Percentiles rank a stretch among this genome's conserved stretches.
Evolutionary conservation across 2,797 vertebrate genomes (phyloP).

Genomic region (Knipowitschia caucasica): DNA sequence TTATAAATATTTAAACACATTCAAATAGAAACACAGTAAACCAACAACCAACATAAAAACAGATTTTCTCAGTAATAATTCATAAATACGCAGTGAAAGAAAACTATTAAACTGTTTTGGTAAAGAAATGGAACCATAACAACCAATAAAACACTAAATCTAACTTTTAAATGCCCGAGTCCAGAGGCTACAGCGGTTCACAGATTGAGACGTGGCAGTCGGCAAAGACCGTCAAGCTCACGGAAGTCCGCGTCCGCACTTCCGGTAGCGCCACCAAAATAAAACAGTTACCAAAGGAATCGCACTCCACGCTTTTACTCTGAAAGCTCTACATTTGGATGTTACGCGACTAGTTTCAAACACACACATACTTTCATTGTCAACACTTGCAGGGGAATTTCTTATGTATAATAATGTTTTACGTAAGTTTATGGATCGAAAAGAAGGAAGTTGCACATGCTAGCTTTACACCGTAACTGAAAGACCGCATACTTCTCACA

Average conservation of each 20-base stretch:
- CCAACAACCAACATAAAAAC: too few relatives aligned
- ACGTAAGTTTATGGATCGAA: neutral
- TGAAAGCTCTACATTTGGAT: slow-evolving; percentile 3
- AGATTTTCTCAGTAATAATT: too few relatives aligned
- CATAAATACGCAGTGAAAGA: too few relatives aligned
- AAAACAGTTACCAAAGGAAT: neutral
- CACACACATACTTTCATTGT: slow-evolving; percentile 24
- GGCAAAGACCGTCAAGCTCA: slow-evolving; percentile 17
- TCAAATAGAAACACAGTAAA: too few relatives aligned
- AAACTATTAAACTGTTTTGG: too few relatives aligned
- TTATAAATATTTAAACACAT: too few relatives aligned
- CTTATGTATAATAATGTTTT: slow-evolving; percentile 2
- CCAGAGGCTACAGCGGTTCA: slow-evolving; percentile 29
- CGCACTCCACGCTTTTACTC: slow-evolving; percentile 26
- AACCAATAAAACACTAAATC: too few relatives aligned
- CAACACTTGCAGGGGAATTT: slow-evolving; percentile 48
- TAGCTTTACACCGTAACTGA: neutral
- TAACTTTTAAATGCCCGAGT: too few relatives aligned
- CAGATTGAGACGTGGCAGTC: slow-evolving; percentile 88
- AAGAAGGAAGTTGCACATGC: neutral
- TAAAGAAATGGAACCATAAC: too few relatives aligned
- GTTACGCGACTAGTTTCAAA: neutral
- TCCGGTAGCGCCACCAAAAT: slow-evolving; percentile 39
- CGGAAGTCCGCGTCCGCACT: rapidly evolving
- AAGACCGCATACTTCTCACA: neutral